Evolutionary conservation across 2,888 invertebrate genomes (phyloP), one percentile per base, ranked within the genome.

Genomic region (Polylopha cassiicola): DNA sequence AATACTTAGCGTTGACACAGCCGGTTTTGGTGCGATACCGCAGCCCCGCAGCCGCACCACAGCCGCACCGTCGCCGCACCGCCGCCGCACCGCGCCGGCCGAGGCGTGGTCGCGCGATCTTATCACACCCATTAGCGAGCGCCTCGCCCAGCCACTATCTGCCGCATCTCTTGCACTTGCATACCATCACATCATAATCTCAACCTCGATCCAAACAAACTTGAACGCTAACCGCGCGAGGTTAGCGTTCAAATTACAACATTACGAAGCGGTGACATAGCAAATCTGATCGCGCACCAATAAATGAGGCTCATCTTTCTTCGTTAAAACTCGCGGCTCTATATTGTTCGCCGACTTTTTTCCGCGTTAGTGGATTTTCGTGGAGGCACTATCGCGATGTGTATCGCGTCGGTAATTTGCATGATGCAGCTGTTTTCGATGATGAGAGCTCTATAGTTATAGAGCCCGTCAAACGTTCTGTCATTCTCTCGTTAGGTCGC

Each of bases 71-170:
- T 39, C 48, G 45, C 44, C 45, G 47, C 41, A 28, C 23, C 33
- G 28, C 30, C 31, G 39, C 16, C 38, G 48, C 39, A 46, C 43
- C 48, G 52, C 58, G 31, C 50, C 55, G 53, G 54, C 51, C 61
- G 61, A 74, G 80, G 81, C 80, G 79, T 78, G 82, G 77, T 73
- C 70, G 66, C 63, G 61, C 64, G 82, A 81, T 82, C 71, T 72
- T 81, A 84, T 82, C 82, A 61, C 59, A 50, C 65, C 76, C 77
- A 81, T 84, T 84, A 84, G 82, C 79, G 65, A 68, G 66, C 65
- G 65, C 75, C 73, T 71, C 77, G 74, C 76, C 75, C 76, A 69
- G 70, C 65, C 69, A 65, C 73, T 78, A 79, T 81, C 79, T 59
- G 59, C 63, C 58, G 59, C 72, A 78, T 78, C 78, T 62, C 58